A percentile compares a stretch with the other conserved stretches of the same genome.
phyloP scores from a whole-genome alignment of 2,113 vertebrate genomes.

The Sisor rabdophorus region DNA sequence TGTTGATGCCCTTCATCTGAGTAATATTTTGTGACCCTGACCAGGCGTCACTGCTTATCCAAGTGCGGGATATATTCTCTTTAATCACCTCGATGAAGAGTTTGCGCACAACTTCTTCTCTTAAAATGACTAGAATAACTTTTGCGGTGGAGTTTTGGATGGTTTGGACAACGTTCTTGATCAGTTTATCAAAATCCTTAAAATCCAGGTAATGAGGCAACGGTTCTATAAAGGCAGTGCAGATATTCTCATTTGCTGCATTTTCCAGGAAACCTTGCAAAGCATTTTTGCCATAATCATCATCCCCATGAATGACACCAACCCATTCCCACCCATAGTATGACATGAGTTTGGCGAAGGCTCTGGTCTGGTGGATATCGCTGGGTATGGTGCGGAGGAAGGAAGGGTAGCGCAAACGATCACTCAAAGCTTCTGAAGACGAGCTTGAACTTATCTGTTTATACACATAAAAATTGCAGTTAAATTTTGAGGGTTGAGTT shows the following conservation, averaged over 20 bases:
- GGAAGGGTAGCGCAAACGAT: conserved; percentile 56
- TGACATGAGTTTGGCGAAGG: conserved; percentile 56
- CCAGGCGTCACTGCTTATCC: conserved; percentile 69
- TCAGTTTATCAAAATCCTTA: not conserved
- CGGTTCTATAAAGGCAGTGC: conserved; percentile 56
- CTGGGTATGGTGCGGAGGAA: conserved; percentile 67
- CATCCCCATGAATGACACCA: conserved; percentile 63
- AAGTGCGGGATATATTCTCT: conserved; percentile 55
- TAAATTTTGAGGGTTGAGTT: not conserved
- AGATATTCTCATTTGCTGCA: conserved; percentile 51
- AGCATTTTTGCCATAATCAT: conserved; percentile 63
- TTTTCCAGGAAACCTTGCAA: conserved; percentile 54
- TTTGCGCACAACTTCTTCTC: conserved; percentile 50
- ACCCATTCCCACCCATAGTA: conserved; percentile 65
- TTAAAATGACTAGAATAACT: conserved; percentile 63
- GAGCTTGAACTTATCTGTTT: conserved; percentile 63
- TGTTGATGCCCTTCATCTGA: conserved; percentile 58
- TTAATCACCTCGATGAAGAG: conserved; percentile 60
- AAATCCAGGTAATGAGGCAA: conserved; percentile 53
- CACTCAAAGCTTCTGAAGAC: conserved; percentile 58
- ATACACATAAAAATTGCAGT: not conserved
- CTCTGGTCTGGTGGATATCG: conserved; percentile 63
- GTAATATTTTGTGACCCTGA: conserved; percentile 46
- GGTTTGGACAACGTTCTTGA: conserved; percentile 43
- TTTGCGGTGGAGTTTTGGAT: conserved; percentile 54